A percentile compares a stretch with the other conserved stretches of the same genome.
phyloP scores from a whole-genome alignment of 2,113 vertebrate genomes.

The Mola mola region DNA sequence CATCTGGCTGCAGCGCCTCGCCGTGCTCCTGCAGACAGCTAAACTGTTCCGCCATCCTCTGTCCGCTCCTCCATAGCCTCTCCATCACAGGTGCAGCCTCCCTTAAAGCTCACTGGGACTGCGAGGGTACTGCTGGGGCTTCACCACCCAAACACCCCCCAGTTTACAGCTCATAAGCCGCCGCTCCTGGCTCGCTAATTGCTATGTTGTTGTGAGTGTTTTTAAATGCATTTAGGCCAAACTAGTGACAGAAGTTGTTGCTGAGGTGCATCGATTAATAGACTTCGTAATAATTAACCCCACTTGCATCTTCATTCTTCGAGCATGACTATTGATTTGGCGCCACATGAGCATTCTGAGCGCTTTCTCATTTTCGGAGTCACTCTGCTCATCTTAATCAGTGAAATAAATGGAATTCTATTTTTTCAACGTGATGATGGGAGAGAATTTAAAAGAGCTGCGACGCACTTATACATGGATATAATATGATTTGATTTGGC shows the following conservation, averaged over 20 bases:
- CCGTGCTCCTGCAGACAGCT: conserved; percentile 35
- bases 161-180: conserved; percentile 45
- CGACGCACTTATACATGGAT: too few relatives aligned
- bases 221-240: conserved; percentile 55
- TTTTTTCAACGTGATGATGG: too few relatives aligned
- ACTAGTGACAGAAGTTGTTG: conserved; percentile 54
- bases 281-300: conserved; percentile 64
- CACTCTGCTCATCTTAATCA: neutral
- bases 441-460: too few relatives aligned
- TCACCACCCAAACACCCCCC: conserved; percentile 29
- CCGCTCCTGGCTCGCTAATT: conserved; percentile 47
- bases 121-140: conserved; percentile 4
- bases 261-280: conserved; percentile 61
- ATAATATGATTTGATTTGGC: too few relatives aligned
- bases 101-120: conserved; percentile 48
- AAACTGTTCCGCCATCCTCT: conserved; percentile 10
- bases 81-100: conserved; percentile 31
- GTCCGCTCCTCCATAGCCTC: conserved; percentile 3
- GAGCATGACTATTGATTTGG: conserved; percentile 55
- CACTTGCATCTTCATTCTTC: conserved; percentile 50
- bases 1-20: conserved; percentile 60
- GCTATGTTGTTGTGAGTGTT: conserved; percentile 29
- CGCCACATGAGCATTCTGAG: conserved; percentile 20
- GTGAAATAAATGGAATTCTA: too few relatives aligned
- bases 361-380: conserved; percentile 30